phyloP scores from a whole-genome alignment of 1,140 invertebrate genomes.

The Heliconius congener region DNA sequence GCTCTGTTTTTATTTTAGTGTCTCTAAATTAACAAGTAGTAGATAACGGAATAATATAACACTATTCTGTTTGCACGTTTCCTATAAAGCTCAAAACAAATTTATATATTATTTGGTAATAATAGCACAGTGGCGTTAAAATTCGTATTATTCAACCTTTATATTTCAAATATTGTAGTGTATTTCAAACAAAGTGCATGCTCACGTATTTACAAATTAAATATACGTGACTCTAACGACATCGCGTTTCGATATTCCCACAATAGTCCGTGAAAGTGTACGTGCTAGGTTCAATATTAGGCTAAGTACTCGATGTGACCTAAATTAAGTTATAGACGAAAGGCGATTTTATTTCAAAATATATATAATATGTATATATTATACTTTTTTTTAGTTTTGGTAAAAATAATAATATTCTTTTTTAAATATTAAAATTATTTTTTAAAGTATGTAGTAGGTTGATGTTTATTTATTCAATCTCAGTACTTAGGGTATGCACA shows the following conservation, averaged over 20 bases:
- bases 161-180: background rate
- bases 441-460: too few relatives aligned
- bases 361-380: too few relatives aligned
- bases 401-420: background rate
- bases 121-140: background rate
- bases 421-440: too few relatives aligned
- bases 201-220: slow-evolving; percentile 15
- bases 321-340: slow-evolving; percentile 13
- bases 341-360: slow-evolving; percentile 9
- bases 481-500: too few relatives aligned
- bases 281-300: slow-evolving; percentile 39
- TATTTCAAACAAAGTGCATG: slow-evolving; percentile 12
- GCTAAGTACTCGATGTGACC: slow-evolving; percentile 35
- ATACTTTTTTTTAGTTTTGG: background rate
- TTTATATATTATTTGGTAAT: too few relatives aligned
- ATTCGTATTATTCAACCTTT: background rate
- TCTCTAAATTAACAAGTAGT: too few relatives aligned
- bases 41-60: too few relatives aligned
- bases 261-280: slow-evolving; percentile 31
- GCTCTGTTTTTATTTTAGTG: too few relatives aligned
- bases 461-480: too few relatives aligned
- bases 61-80: too few relatives aligned
- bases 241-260: slow-evolving; percentile 29
- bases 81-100: too few relatives aligned
- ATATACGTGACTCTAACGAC: slow-evolving; percentile 15